Base-by-base conservation (phyloP, 2,797 vertebrate species). In the Carcharodon carcharias region DNA sequence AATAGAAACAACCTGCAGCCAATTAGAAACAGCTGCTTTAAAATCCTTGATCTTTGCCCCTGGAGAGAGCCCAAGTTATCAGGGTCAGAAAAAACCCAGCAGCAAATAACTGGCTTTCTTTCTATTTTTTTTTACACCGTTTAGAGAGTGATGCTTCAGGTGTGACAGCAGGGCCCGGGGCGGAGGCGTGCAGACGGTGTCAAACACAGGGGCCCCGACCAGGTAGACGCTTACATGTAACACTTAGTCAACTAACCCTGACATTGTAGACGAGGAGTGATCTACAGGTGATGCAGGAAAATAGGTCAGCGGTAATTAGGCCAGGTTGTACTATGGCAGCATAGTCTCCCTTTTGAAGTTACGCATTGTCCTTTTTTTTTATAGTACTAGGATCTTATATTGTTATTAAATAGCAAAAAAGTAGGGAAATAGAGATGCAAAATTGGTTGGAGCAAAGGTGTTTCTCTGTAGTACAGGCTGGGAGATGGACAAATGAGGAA, bases 21-120 rank as follows among this genome's bases (percentile, higher is more conserved):
- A 85, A 85, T 85, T 85, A 85, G 82, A 85, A 85, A 40, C 40
- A 85, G 82, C 82, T 85, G 82, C 82, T 85, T 50, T 85, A 50
- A 85, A 50, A 85, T 85, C 82, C 82, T 85, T 45, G 80, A 85
- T 21, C 80, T 45, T 50, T 50, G 82, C 45, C 40, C 82, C 21
- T 45, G 82, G 82, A 50, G 6, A 85, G 21, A 85, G 4, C 45
- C 40, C 82, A 85, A 85, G 45, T 85, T 50, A 85, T 85, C 45
- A 50, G 45, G 45, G 45, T 85, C 82, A 85, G 82, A 8, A 9
- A 50, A 85, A 85, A 73, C 71, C 71, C 11, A 50, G 16, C 45
- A 85, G 16, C 40, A 45, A 45, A 45, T 7, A 23, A 85, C 80
- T 45, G 77, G 16, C 80, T 85, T 85, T 50, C 21, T 21, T 85